Evolutionary conservation across 2,888 invertebrate species (phyloP).

Genomic region (Yponomeuta plumbellus): DNA sequence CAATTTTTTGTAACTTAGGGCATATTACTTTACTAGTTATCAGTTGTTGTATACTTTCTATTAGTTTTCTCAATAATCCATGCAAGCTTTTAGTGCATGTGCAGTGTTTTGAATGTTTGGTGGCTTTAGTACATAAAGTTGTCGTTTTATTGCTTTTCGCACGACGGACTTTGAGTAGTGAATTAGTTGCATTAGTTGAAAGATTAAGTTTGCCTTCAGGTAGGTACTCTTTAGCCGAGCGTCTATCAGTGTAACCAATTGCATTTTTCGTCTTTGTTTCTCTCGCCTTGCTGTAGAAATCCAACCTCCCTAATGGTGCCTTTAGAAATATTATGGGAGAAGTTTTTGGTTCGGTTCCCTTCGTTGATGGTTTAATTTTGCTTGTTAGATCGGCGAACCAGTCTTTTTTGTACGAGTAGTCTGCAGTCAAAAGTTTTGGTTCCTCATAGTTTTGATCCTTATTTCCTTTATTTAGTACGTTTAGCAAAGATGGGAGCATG

Average conservation of each 20-base stretch:
- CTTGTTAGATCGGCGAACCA: background rate
- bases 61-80: background rate
- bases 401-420: background rate
- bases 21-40: background rate
- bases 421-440: background rate
- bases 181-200: background rate
- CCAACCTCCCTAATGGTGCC: background rate
- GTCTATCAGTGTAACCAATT: background rate
- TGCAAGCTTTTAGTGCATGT: background rate
- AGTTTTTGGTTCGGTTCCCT: background rate
- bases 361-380: background rate
- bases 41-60: background rate
- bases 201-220: background rate
- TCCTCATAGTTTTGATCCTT: background rate
- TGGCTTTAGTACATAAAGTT: background rate
- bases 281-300: background rate
- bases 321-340: background rate
- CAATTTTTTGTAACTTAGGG: background rate
- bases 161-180: background rate
- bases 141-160: too few relatives aligned
- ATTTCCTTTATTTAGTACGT: background rate
- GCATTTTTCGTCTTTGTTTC: background rate
- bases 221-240: background rate
- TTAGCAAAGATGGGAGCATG: background rate
- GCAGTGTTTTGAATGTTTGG: background rate